phyloP scores from a whole-genome alignment of 2,113 vertebrate genomes.

The Xenus cinereus region DNA sequence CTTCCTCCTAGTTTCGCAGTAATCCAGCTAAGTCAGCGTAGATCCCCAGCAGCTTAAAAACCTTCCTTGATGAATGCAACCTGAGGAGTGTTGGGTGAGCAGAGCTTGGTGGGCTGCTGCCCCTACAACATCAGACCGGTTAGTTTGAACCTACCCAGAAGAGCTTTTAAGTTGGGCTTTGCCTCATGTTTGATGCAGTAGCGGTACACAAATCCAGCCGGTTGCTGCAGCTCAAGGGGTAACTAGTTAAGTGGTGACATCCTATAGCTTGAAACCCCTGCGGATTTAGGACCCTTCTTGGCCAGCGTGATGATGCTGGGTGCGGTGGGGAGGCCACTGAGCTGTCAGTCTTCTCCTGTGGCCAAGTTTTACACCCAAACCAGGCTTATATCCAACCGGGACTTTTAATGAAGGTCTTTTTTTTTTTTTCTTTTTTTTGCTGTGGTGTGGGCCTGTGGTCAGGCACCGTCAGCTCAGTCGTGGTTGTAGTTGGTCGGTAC shows the following conservation, averaged over 20 bases:
- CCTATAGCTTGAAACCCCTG: accelerated
- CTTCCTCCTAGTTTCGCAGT: not conserved
- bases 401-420: not conserved
- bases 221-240: not conserved
- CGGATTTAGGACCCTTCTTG: not conserved
- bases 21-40: accelerated
- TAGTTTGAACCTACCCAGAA: not conserved
- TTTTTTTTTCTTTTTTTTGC: not conserved
- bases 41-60: not conserved
- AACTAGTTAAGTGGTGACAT: not conserved
- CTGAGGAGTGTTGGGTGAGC: accelerated
- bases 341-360: not conserved
- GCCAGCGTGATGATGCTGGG: accelerated
- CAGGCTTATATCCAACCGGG: not conserved
- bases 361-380: not conserved
- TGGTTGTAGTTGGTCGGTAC: accelerated
- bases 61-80: not conserved
- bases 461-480: not conserved
- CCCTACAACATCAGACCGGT: accelerated
- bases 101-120: not conserved
- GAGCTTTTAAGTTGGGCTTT: not conserved
- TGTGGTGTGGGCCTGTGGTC: not conserved
- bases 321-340: not conserved
- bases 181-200: not conserved
- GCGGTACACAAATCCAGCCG: accelerated